Evolutionary conservation across 35 echinoderm and acorn worm genomes (phyloP).

Genomic region (Ptychodera flava): DNA sequence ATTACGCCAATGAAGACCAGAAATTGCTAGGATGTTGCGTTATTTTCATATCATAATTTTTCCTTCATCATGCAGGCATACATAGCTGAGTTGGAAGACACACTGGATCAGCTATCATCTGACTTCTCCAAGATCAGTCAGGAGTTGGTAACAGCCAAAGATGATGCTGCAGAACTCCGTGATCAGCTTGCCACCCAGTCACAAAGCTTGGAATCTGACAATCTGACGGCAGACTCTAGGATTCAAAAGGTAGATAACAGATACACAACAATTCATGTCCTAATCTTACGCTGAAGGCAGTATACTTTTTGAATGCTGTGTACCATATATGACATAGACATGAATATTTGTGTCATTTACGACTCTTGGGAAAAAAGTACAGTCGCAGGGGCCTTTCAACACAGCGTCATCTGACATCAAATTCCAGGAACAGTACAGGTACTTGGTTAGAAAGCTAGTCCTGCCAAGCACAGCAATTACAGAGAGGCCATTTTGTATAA

Average conservation of each 20-base stretch:
- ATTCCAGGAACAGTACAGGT: too few species aligned
- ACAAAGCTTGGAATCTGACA: not conserved
- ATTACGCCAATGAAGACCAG: not conserved
- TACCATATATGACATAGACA: not conserved
- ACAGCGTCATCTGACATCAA: not conserved
- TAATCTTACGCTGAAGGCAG: not conserved
- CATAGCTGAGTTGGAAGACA: slow-evolving; percentile 45
- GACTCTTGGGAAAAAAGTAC: not conserved
- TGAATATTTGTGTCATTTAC: not conserved
- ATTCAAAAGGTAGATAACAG: not conserved
- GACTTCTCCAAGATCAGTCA: slow-evolving; percentile 63
- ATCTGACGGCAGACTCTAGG: not conserved
- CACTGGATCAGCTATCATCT: slow-evolving; percentile 52
- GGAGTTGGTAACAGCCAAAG: slow-evolving; percentile 43
- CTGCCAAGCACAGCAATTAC: too few species aligned
- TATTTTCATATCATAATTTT: not conserved
- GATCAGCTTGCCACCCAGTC: slow-evolving; percentile 72
- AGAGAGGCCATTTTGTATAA: too few species aligned
- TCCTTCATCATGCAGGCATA: slow-evolving; percentile 43
- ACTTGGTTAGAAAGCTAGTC: too few species aligned
- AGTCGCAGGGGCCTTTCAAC: not conserved
- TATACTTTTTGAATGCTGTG: not conserved
- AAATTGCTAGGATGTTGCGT: not conserved
- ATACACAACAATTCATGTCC: not conserved
- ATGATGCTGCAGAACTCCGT: slow-evolving; percentile 37